Percentiles rank a stretch among this genome's conserved stretches.
Conservation (phyloP, 2,113 vertebrate genomes). For the Nycticorax nycticorax region DNA sequence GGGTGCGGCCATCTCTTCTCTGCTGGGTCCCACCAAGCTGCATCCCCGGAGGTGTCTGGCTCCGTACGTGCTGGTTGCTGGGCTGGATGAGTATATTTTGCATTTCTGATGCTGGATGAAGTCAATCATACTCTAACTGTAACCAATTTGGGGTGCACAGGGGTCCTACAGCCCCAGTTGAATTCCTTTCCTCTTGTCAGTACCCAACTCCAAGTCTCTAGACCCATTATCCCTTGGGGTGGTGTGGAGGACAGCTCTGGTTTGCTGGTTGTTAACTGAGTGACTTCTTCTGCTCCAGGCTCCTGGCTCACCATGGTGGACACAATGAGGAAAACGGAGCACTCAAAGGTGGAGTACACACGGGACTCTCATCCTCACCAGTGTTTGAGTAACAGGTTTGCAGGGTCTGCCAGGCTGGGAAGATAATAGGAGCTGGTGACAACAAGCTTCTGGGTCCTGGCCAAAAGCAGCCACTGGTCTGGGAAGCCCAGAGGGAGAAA, state of each 20-base stretch:
- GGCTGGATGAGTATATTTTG: background rate
- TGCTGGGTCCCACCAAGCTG: background rate
- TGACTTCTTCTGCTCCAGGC: background rate
- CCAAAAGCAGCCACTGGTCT: background rate
- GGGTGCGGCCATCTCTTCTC: background rate
- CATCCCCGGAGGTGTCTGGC: background rate
- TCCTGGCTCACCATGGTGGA: background rate
- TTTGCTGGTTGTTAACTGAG: background rate
- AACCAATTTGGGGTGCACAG: background rate
- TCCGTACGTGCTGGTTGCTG: accelerated
- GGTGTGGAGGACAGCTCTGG: background rate
- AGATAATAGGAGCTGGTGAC: background rate
- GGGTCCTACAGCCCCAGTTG: background rate
- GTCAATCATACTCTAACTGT: background rate
- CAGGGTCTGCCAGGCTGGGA: background rate
- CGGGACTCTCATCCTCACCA: background rate
- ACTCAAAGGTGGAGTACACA: slow-evolving; percentile 9
- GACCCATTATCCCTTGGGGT: background rate
- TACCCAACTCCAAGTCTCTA: background rate
- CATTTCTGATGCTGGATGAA: background rate
- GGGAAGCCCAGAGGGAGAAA: background rate
- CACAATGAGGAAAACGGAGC: background rate
- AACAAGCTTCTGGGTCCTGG: background rate
- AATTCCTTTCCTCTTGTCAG: background rate
- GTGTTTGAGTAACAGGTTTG: background rate